Evolutionary conservation across 1,140 invertebrate genomes (phyloP).

Genomic region (Pinna nobilis): DNA sequence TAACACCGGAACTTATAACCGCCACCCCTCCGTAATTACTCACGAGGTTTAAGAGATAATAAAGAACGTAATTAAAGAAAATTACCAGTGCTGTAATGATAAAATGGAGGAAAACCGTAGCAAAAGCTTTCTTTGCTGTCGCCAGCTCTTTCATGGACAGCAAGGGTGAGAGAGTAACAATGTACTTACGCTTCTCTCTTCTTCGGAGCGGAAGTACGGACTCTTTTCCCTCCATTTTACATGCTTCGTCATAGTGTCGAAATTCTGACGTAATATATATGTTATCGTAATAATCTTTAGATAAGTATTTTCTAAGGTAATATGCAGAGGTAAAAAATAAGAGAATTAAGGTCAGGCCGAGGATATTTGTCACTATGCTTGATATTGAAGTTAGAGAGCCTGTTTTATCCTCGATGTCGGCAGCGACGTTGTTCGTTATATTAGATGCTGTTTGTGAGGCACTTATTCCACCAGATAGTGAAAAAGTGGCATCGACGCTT

Average conservation of each 20-base stretch:
- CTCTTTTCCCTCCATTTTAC: neutral
- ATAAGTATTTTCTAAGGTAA: constrained; percentile 5
- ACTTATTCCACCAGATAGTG: no score
- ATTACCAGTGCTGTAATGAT: constrained; percentile 13
- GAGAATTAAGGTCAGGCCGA: neutral
- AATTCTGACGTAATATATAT: constrained; percentile 7
- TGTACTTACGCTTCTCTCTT: constrained; percentile 5
- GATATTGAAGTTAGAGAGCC: no score
- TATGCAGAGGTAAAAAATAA: constrained; percentile 2
- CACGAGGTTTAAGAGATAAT: constrained; percentile 6
- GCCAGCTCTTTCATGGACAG: neutral
- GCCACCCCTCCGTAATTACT: constrained; percentile 5
- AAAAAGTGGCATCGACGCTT: no score
- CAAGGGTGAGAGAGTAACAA: neutral
- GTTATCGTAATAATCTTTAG: constrained; percentile 18
- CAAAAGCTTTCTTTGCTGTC: neutral
- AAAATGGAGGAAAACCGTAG: constrained; percentile 1
- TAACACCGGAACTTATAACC: neutral
- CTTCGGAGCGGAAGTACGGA: neutral
- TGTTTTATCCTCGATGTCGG: no score
- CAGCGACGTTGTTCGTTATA: no score
- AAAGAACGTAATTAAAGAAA: constrained; percentile 14
- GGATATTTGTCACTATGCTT: constrained; percentile 10
- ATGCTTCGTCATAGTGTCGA: constrained; percentile 4
- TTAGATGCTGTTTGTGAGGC: no score